Conservation (phyloP, 2,888 invertebrate species). For the Sesamia inferens region DNA sequence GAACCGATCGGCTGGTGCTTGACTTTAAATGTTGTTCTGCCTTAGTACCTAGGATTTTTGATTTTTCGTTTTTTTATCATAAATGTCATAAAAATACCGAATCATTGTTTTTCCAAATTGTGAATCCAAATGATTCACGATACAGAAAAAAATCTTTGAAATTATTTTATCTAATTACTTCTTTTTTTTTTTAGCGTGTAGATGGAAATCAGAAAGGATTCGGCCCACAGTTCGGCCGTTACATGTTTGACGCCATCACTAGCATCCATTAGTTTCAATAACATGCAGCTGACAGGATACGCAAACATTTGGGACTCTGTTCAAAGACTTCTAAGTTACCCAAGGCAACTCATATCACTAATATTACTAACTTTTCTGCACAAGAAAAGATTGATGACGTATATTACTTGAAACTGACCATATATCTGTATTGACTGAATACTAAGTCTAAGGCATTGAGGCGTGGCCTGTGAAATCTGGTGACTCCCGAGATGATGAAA, state of each 20-base stretch:
- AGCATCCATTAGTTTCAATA: not conserved
- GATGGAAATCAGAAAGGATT: not conserved
- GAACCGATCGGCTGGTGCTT: not conserved
- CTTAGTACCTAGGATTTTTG: not conserved
- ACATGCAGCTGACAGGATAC: not conserved
- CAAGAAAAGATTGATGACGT: not conserved
- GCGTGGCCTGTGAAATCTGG: no score
- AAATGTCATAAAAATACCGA: no score
- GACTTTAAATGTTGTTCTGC: conserved; percentile 13
- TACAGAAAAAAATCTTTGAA: not conserved
- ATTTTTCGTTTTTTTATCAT: not conserved
- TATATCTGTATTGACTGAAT: not conserved
- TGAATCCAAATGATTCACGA: no score
- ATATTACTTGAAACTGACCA: not conserved
- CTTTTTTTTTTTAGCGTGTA: not conserved
- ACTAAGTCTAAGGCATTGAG: no score
- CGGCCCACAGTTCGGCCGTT: not conserved
- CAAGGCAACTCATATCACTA: not conserved
- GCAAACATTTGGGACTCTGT: not conserved
- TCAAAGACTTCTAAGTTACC: not conserved
- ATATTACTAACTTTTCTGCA: not conserved
- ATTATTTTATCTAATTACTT: not conserved
- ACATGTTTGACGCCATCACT: not conserved
- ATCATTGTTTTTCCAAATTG: no score
- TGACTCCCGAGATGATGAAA: no score